Conservation (phyloP, 2,797 vertebrate genomes). For the Hemibagrus guttatus region DNA sequence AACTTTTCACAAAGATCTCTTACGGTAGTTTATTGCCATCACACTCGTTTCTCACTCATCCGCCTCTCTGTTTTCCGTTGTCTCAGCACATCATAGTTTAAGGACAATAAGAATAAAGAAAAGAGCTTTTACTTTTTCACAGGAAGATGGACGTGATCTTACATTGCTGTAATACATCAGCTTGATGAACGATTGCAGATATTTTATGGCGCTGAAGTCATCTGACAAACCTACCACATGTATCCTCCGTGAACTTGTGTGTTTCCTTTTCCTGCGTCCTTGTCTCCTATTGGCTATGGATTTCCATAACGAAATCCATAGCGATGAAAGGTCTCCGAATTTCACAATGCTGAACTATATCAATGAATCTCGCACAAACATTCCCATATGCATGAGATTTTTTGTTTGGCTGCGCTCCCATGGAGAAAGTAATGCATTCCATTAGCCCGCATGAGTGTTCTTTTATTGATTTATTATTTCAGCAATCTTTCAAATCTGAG, state of each 20-base stretch:
- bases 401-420: conserved; percentile 10
- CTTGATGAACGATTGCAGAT: not conserved
- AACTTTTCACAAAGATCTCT: conserved; percentile 22
- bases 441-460: not conserved
- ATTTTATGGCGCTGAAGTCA: not conserved
- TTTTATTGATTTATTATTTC: conserved; percentile 11
- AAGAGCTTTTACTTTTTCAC: not conserved
- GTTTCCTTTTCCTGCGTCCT: not conserved
- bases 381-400: conserved; percentile 15
- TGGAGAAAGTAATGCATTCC: not conserved
- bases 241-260: not conserved
- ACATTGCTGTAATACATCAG: conserved; percentile 9
- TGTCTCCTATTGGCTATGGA: not conserved
- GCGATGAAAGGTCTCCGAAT: not conserved
- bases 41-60: not conserved
- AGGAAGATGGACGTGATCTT: not conserved
- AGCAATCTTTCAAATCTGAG: not conserved
- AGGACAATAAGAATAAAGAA: not conserved
- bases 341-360: not conserved
- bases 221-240: not conserved
- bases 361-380: not conserved
- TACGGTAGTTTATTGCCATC: conserved; percentile 35
- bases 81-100: not conserved
- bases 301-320: not conserved
- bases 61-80: not conserved